Base-by-base conservation (phyloP, 2,888 invertebrate species). In the Imbricaverruca yamaguchii region DNA sequence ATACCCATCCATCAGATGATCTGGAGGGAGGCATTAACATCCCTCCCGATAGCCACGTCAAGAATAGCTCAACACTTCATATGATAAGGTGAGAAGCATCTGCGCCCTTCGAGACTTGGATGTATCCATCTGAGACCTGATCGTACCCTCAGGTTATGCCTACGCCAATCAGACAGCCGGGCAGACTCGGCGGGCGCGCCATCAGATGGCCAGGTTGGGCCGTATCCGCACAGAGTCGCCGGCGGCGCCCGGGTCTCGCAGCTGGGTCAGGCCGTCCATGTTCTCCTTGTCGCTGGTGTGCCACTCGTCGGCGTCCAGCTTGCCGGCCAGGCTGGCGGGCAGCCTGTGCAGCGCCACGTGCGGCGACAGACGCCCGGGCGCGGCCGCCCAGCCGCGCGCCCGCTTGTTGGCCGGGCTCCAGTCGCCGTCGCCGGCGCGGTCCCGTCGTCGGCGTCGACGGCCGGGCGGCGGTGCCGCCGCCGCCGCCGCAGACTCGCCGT, bases 221-320 rank as follows among this genome's bases (percentile, higher is more conserved):
- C 74, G 39, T 9, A 74, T 74, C 53, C 74, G 39, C 23, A 53
- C 53, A 18, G 74, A 74, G 53, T 74, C 74, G 53, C 74, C 74
- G 53, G 74, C 74, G 53, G 74, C 74, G 74, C 74, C 53, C 18
- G 53, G 39, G 74, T 74, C 74, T 18, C 74, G 74, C 74, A 74
- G 74, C 74, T 13, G 18, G 18, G 53, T 53, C 74, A 53, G 8
- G 21, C 74, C 74, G 53, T 39, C 53, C 74, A 74, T 18, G 53
- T 53, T 74, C 74, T 74, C 74, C 74, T 53, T 74, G 18, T 53
- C 74, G 53, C 74, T 74, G 8, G 15, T 18, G 18, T 39, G 39
- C 74, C 74, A 74, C 53, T 74, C 74, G 8, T 39, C 74, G 1
- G 18, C 12, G 53, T 39, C 74, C 11, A 18, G 74, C 8, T 15